Conservation (phyloP, 2,797 vertebrate species). For the Mormyrus hasselquistii region DNA sequence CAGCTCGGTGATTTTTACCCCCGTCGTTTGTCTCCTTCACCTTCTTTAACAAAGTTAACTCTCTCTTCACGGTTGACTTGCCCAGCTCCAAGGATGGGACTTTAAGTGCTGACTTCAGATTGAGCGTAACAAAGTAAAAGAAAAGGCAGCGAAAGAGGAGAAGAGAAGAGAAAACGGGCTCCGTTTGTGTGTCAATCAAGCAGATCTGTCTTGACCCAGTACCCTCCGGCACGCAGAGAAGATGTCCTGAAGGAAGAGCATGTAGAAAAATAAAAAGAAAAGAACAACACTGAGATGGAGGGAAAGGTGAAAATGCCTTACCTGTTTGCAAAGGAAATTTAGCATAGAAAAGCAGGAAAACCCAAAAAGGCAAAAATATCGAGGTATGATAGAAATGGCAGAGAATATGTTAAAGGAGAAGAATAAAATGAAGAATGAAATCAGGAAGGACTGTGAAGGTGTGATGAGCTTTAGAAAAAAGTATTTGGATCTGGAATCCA, state of each 20-base stretch:
- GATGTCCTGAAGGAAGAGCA: neutral
- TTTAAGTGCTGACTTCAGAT: neutral
- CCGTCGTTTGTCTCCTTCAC: neutral
- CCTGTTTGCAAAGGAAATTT: neutral
- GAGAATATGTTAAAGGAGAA: neutral
- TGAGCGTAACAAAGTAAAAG: neutral
- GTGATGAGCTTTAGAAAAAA: neutral
- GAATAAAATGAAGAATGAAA: neutral
- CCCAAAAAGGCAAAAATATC: neutral
- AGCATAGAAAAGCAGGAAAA: neutral
- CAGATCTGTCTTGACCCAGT: neutral
- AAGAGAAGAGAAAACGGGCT: neutral
- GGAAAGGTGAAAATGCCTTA: neutral
- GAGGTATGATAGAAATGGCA: neutral
- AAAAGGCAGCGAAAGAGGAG: neutral
- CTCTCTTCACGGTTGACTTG: neutral
- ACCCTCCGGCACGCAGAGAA: neutral
- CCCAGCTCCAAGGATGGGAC: neutral
- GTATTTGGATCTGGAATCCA: neutral
- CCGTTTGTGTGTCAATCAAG: constrained; percentile 3
- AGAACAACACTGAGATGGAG: neutral
- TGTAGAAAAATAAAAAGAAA: neutral
- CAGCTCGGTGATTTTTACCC: neutral
- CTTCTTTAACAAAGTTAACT: neutral
- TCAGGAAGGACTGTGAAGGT: neutral